Conservation (phyloP, 2,797 vertebrate species). For the Anas acuta region DNA sequence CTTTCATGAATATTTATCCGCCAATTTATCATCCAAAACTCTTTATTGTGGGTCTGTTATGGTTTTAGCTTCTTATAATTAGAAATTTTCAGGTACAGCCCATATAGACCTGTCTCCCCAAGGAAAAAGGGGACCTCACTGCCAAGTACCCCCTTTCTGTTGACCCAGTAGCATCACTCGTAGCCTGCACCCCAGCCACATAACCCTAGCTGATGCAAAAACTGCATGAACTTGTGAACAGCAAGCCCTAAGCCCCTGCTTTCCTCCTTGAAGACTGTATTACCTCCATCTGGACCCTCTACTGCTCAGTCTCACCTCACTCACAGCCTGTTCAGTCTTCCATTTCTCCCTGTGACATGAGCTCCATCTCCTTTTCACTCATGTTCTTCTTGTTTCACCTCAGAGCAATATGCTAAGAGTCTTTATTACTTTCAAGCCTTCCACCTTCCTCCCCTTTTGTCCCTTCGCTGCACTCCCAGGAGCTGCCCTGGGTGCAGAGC, state of each 20-base stretch:
- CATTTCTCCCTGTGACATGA: neutral
- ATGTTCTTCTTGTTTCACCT: neutral
- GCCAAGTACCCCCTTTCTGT: fast-evolving
- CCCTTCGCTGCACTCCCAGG: fast-evolving
- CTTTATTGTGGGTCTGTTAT: neutral
- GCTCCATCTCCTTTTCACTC: neutral
- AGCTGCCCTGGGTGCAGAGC: fast-evolving
- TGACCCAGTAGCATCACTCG: fast-evolving
- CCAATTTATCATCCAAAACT: neutral
- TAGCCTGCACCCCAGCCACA: fast-evolving
- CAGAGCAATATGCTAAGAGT: fast-evolving
- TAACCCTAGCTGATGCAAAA: neutral
- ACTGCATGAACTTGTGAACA: neutral
- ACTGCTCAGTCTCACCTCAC: fast-evolving
- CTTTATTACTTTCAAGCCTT: neutral
- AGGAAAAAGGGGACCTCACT: fast-evolving
- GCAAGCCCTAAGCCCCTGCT: neutral
- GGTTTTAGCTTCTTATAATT: neutral
- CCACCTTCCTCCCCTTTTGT: neutral
- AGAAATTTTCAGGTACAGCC: neutral
- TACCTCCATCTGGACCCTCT: fast-evolving
- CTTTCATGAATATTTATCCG: neutral
- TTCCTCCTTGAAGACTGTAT: fast-evolving
- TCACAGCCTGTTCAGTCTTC: neutral
- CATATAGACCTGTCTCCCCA: neutral